Evolutionary conservation across 2,888 invertebrate species (phyloP).

Genomic region (Metellina segmentata): DNA sequence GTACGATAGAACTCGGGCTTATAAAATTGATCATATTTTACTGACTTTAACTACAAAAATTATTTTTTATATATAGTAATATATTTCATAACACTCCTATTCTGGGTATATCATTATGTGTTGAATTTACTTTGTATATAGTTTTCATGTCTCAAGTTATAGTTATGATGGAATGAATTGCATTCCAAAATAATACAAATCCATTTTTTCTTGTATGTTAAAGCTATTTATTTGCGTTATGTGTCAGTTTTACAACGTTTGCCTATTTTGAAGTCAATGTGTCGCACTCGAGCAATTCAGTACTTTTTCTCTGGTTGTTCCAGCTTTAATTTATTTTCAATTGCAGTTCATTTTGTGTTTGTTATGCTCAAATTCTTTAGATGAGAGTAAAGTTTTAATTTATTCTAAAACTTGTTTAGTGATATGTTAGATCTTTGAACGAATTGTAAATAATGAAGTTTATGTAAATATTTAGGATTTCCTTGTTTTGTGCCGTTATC

Average conservation of each 20-base stretch:
- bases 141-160: neutral
- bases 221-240: neutral
- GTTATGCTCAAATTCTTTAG: slow-evolving; percentile 54
- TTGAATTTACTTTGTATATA: neutral
- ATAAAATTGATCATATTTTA: slow-evolving; percentile 22
- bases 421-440: slow-evolving; percentile 33
- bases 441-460: slow-evolving; percentile 46
- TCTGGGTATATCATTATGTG: slow-evolving; percentile 17
- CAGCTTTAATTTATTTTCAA: neutral
- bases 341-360: slow-evolving; percentile 15
- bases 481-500: slow-evolving; percentile 36
- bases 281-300: neutral
- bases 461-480: slow-evolving; percentile 58
- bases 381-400: slow-evolving; percentile 26
- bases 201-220: slow-evolving; percentile 18
- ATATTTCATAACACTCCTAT: slow-evolving; percentile 49
- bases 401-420: slow-evolving; percentile 20
- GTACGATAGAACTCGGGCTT: slow-evolving; percentile 1
- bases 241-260: neutral
- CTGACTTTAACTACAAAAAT: slow-evolving; percentile 8
- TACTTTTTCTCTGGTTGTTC: neutral
- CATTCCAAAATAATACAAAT: slow-evolving; percentile 40
- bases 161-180: slow-evolving; percentile 21
- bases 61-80: slow-evolving; percentile 63
- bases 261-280: neutral